Conservation (phyloP, 2,797 vertebrate species). For the Sardinella longiceps region DNA sequence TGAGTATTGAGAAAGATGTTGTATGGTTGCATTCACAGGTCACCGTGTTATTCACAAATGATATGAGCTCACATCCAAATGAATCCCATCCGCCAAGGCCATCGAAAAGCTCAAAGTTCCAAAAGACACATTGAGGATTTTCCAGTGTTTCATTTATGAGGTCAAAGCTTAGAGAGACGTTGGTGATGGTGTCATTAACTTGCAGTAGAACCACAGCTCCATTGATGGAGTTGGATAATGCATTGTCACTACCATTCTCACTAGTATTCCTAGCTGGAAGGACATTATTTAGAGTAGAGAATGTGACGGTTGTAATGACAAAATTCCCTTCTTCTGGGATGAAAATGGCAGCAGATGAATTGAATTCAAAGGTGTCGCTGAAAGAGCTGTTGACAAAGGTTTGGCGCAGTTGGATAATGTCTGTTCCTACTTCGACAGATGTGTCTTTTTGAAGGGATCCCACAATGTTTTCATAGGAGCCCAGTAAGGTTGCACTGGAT, state of each 20-base stretch:
- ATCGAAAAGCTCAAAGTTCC: constrained; percentile 69
- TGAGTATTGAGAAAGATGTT: constrained; percentile 82
- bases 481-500: not conserved
- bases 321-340: not conserved
- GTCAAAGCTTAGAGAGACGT: constrained; percentile 71
- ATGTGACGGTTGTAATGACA: constrained; percentile 70
- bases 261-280: constrained; percentile 34
- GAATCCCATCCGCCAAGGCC: constrained; percentile 62
- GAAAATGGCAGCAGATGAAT: not conserved
- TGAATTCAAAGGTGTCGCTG: not conserved
- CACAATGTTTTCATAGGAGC: not conserved
- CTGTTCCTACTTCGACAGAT: not conserved
- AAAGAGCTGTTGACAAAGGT: not conserved
- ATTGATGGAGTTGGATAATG: constrained; percentile 46
- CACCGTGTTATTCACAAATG: constrained; percentile 25
- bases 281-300: constrained; percentile 67
- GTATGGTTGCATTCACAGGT: constrained; percentile 74
- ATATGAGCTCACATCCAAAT: constrained; percentile 59
- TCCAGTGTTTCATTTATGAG: constrained; percentile 45
- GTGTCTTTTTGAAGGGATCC: not conserved
- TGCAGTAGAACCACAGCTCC: constrained; percentile 72
- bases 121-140: constrained; percentile 71
- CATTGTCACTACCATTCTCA: not conserved
- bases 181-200: constrained; percentile 49
- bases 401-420: not conserved